Percentiles rank a stretch among this genome's conserved stretches.
Conservation (phyloP, 2,113 vertebrate species). For the Halcyon malimbica region DNA sequence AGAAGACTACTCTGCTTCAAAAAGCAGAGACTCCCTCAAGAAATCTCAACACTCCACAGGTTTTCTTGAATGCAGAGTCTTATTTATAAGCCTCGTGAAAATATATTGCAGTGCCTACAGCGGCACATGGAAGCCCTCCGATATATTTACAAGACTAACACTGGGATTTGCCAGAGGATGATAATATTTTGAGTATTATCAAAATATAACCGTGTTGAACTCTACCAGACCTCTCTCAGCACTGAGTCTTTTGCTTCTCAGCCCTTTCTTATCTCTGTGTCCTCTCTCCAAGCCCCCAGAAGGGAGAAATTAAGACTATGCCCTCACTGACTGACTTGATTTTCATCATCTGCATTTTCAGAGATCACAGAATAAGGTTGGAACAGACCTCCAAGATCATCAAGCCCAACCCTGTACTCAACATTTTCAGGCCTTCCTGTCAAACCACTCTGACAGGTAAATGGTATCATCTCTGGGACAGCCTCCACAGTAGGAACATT, state of each 20-base stretch:
- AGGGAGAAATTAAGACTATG: not conserved
- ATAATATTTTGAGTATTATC: not conserved
- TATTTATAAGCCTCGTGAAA: not conserved
- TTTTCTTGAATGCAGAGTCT: not conserved
- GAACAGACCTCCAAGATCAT: no score
- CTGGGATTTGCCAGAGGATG: accelerated
- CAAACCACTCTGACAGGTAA: not conserved
- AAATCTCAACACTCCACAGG: not conserved
- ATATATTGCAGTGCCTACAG: not conserved
- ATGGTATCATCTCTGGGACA: not conserved
- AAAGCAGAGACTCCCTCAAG: not conserved
- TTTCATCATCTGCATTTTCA: not conserved
- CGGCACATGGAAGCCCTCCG: not conserved
- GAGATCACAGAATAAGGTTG: no score
- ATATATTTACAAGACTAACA: not conserved
- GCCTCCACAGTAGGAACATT: not conserved
- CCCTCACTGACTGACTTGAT: not conserved
- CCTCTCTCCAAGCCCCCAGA: not conserved
- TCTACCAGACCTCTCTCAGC: not conserved
- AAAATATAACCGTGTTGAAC: not conserved
- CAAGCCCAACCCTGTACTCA: no score
- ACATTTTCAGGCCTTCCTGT: not conserved
- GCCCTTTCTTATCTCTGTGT: not conserved
- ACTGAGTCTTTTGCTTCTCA: not conserved
- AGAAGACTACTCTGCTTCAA: not conserved